Base-by-base conservation (phyloP, 2,888 invertebrate genomes). In the Cryptocheilus praepositus region DNA sequence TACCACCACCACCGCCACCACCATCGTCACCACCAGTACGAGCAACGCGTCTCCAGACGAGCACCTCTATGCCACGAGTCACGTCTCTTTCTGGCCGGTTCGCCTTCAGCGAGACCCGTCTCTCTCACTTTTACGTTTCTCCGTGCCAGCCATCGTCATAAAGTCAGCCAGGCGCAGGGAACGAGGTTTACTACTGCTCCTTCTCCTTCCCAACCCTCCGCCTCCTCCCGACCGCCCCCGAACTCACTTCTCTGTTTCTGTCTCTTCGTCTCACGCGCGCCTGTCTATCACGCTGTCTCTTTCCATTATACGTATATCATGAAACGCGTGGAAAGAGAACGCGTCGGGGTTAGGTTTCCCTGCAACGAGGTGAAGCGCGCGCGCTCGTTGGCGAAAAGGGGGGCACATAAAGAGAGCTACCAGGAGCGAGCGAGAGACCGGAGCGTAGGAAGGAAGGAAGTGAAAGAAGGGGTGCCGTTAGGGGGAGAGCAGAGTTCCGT, bases 131-230 rank as follows among this genome's bases (percentile, higher is more conserved):
- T 84, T 83, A 84, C 79, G 81, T 85, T 82, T 57, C 65, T 81
- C 79, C 82, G 76, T 77, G 81, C 74, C 77, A 83, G 76, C 81
- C 84, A 80, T 84, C 84, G 84, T 86, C 87, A 83, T 87, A 88
- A 87, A 88, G 83, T 88, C 86, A 87, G 85, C 80, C 83, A 79
- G 83, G 84, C 85, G 84, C 79, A 82, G 76, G 79, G 80, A 77
- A 83, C 80, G 81, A 81, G 81, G 71, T 76, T 77, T 71, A 76
- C 77, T 71, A 73, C 76, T 73, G 76, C 75, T 77, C 59, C 71
- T 63, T 55, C 49, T 44, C 36, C 51, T 56, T 19, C 13, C 28
- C 18, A 49, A 36, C 61, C 53, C 61, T 54, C 55, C 36, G 61
- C 55, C 60, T 25, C 61, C 16, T 62, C 53, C 55, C 25, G 13